Evolutionary conservation across 2,797 vertebrate species (phyloP).

Genomic region (Bovichtus variegatus): DNA sequence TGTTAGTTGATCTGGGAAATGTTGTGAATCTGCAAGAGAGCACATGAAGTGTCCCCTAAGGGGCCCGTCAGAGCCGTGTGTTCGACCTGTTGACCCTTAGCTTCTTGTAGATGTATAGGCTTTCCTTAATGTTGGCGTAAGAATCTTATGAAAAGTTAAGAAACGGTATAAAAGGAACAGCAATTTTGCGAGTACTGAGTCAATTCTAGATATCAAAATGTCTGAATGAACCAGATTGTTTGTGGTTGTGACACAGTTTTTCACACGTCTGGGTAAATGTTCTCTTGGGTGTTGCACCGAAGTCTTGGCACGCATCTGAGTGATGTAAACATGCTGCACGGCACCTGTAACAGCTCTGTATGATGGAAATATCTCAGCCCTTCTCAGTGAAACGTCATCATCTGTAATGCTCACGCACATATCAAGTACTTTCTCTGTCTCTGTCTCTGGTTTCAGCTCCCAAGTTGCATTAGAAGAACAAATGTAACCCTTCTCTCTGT

Average conservation of each 20-base stretch:
- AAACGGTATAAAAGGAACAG: neutral
- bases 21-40: constrained; percentile 66
- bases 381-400: constrained; percentile 59
- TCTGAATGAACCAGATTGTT: constrained; percentile 13
- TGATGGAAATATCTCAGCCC: constrained; percentile 49
- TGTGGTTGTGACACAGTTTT: constrained; percentile 10
- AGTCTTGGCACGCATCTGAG: constrained; percentile 42
- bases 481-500: constrained; percentile 56
- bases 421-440: constrained; percentile 46
- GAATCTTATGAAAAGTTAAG: neutral
- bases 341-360: constrained; percentile 57
- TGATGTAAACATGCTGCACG: constrained; percentile 51
- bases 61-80: constrained; percentile 57
- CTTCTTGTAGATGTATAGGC: constrained; percentile 44
- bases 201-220: neutral
- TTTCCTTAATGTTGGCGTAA: neutral
- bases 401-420: constrained; percentile 51
- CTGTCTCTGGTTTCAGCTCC: constrained; percentile 55
- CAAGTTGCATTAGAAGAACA: constrained; percentile 61
- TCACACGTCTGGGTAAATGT: constrained; percentile 49
- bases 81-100: constrained; percentile 55
- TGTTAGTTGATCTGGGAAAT: constrained; percentile 71
- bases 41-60: constrained; percentile 73
- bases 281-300: constrained; percentile 49
- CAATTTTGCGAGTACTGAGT: constrained; percentile 18